phyloP scores from a whole-genome alignment of 2,113 vertebrate species.

The Gymnorhina tibicen region DNA sequence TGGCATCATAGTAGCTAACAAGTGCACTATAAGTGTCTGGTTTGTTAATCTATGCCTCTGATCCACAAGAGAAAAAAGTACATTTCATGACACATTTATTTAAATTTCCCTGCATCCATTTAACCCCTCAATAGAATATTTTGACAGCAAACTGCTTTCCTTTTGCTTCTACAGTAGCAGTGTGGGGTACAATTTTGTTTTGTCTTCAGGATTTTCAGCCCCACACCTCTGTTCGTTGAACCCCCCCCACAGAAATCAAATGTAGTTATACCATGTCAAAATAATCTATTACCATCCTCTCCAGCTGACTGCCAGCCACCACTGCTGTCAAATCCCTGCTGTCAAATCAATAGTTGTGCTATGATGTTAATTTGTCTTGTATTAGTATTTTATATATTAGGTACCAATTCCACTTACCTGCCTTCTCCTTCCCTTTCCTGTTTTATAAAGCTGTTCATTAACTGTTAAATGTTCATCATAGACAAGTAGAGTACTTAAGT shows the following conservation, averaged over 20 bases:
- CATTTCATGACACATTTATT: background rate
- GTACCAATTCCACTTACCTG: background rate
- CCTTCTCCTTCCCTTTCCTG: background rate
- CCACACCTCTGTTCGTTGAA: background rate
- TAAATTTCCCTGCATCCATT: background rate
- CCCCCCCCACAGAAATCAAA: accelerated
- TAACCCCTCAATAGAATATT: background rate
- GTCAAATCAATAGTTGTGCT: background rate
- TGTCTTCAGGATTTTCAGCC: background rate
- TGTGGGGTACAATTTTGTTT: background rate
- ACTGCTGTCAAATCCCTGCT: background rate
- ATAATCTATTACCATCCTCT: background rate
- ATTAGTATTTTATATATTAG: background rate
- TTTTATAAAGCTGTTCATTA: background rate
- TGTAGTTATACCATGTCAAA: background rate
- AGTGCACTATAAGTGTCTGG: background rate
- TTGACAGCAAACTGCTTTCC: background rate
- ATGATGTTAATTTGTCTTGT: background rate
- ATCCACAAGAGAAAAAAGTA: background rate
- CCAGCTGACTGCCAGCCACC: background rate
- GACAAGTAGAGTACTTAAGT: background rate
- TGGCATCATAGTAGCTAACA: background rate
- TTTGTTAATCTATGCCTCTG: background rate
- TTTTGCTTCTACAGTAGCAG: background rate
- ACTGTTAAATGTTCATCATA: background rate